A percentile compares a stretch with the other conserved stretches of the same genome.
Conservation (phyloP, 64 coral and sea anemone species). For the Pocillopora damicornis region DNA sequence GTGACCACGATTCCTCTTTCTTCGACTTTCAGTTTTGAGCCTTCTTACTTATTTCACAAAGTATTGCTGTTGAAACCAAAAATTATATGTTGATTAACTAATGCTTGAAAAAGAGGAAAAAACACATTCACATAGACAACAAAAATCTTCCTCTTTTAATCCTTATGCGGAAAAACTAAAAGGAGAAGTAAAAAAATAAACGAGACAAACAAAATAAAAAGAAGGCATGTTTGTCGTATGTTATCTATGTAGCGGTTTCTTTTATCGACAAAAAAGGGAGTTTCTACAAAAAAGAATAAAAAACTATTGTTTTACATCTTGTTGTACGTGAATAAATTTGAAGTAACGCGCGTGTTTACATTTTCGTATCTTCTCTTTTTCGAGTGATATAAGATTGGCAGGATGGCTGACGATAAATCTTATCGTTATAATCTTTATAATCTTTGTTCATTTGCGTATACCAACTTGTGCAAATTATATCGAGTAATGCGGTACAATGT, state of each 20-base stretch:
- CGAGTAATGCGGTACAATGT: too few species aligned
- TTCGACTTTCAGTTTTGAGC: background rate
- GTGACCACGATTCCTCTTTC: too few species aligned
- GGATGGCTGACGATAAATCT: too few species aligned
- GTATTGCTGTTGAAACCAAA: background rate
- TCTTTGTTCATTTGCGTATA: too few species aligned
- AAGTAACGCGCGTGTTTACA: too few species aligned
- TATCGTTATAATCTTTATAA: too few species aligned
- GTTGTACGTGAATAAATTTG: too few species aligned
- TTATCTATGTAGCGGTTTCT: background rate
- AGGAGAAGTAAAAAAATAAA: background rate
- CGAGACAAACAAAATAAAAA: background rate
- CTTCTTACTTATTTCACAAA: background rate
- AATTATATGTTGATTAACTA: background rate
- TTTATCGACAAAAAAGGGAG: background rate
- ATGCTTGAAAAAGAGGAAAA: background rate
- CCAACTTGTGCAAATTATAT: too few species aligned
- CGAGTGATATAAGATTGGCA: too few species aligned
- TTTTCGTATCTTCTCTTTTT: too few species aligned
- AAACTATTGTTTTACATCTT: background rate
- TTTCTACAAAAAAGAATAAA: background rate
- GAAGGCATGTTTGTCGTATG: background rate
- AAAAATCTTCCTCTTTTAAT: too few species aligned
- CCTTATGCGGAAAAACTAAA: background rate
- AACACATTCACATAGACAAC: too few species aligned